Base-by-base conservation (phyloP, 1,140 invertebrate genomes). In the Temnothorax longispinosus region DNA sequence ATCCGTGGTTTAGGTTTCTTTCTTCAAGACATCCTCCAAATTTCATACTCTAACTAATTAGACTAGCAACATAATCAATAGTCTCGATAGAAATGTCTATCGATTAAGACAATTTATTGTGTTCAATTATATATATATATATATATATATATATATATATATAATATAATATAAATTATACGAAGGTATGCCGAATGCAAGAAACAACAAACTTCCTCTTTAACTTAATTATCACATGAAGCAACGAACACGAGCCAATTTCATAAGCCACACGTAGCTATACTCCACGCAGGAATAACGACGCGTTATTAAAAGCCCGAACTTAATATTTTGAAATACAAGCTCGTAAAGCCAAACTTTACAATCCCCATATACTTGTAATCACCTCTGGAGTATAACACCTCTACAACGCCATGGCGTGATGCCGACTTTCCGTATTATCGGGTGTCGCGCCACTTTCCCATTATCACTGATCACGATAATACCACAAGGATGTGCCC, bases 341-440 rank as follows among this genome's bases (percentile, higher is more conserved):
- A 89, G 82, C 86, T 93, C 92, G 85, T 93, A 93, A 93, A 93
- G 82, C 15, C 38, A 58, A 72, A 85, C 71, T 93, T 93, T 93
- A 93, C 81, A 93, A 76, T 87, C 87, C 3, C 89, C 71, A 88
- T 90, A 89, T 91, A 91, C 47, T 65, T 47, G 85, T 91, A 91
- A 93, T 92, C 85, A 93, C 67, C 77, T 86, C 38, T 10, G 3
- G 27, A 56, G 54, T n/a, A 84, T 65, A 87, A 76, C 60, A 65
- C 35, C 75, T 90, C 15, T 32, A n/a, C 56, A 32, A 54, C 21
- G 18, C 41, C 52, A 54, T 35, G 44, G 15, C 52, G 32, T 11
- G n/a, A 5, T 62, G 64, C n/a, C 7, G 71, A 71, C 71, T 87
- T 76, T 77, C 15, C 54, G 32, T 21, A 50, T 47, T 62, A 86